phyloP scores from a whole-genome alignment of 2,888 invertebrate species.

The Drosophila melanosoma region DNA sequence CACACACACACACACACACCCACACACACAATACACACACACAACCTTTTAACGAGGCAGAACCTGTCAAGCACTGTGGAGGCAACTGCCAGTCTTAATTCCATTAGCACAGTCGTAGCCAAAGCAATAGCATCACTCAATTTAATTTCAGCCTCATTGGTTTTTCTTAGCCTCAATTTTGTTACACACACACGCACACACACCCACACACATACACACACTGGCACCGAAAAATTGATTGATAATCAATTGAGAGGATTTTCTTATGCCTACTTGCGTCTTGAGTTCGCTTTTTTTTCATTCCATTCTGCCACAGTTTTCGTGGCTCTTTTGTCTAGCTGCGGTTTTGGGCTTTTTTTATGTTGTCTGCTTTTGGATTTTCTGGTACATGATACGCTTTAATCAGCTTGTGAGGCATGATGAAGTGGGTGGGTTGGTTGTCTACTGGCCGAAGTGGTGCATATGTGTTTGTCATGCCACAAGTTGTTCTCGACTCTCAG shows the following conservation, averaged over 20 bases:
- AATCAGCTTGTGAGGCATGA: conserved; percentile 52
- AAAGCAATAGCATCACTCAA: conserved; percentile 8
- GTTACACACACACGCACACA: background rate
- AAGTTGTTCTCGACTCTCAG: conserved; percentile 53
- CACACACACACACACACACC: background rate
- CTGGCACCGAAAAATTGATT: conserved; percentile 72
- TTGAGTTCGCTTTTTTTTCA: conserved; percentile 1
- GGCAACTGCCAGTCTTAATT: conserved; percentile 76
- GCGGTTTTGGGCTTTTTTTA: conserved; percentile 57
- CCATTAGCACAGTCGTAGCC: conserved; percentile 61
- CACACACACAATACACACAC: background rate
- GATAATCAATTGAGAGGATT: conserved; percentile 83
- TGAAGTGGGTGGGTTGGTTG: conserved; percentile 11
- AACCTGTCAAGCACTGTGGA: conserved; percentile 65
- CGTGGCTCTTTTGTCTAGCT: conserved; percentile 53
- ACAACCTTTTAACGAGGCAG: conserved; percentile 43
- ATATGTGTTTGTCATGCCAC: conserved; percentile 65
- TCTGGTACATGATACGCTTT: conserved; percentile 78
- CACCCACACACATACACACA: conserved; percentile 1
- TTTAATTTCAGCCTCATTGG: conserved; percentile 19
- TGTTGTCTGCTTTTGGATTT: conserved; percentile 69
- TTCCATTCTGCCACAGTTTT: background rate
- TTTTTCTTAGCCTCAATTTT: conserved; percentile 37
- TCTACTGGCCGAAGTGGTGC: conserved; percentile 33
- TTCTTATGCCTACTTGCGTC: conserved; percentile 50